phyloP scores from a whole-genome alignment of 2,113 vertebrate genomes.

The Galemys pyrenaicus region DNA sequence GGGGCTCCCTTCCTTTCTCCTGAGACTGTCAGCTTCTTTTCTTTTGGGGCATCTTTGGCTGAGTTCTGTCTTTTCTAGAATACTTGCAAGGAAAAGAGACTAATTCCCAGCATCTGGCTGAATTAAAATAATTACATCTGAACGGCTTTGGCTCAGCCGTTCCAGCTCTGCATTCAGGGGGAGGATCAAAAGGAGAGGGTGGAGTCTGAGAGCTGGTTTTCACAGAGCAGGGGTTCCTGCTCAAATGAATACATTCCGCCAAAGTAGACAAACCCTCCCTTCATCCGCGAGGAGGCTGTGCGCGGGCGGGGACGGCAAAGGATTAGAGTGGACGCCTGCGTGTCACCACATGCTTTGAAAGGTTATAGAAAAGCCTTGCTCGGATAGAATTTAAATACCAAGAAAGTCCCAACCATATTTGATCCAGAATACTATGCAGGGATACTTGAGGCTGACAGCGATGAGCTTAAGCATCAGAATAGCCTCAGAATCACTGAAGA shows the following conservation, averaged over 20 bases:
- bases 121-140: constrained; percentile 79
- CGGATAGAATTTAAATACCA: not conserved
- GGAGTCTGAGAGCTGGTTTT: constrained; percentile 21
- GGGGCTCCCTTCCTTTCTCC: not conserved
- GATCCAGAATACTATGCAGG: not conserved
- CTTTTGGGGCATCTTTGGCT: constrained; percentile 57
- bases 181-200: constrained; percentile 71
- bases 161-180: constrained; percentile 41
- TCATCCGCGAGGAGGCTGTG: not conserved
- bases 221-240: constrained; percentile 58
- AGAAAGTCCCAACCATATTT: not conserved
- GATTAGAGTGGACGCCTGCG: not conserved
- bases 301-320: not conserved
- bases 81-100: constrained; percentile 67
- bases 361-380: constrained; percentile 31
- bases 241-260: constrained; percentile 10
- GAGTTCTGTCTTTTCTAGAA: constrained; percentile 60
- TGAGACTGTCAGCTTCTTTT: constrained; percentile 48
- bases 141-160: constrained; percentile 6
- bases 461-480: not conserved
- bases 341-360: not conserved
- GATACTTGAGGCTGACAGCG: not conserved
- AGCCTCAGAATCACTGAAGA: not conserved
- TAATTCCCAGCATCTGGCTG: constrained; percentile 77
- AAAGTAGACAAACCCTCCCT: not conserved